A percentile compares a stretch with the other conserved stretches of the same genome.
Evolutionary conservation across 2,113 vertebrate species (phyloP).

Genomic region (Corynorhinus townsendii): DNA sequence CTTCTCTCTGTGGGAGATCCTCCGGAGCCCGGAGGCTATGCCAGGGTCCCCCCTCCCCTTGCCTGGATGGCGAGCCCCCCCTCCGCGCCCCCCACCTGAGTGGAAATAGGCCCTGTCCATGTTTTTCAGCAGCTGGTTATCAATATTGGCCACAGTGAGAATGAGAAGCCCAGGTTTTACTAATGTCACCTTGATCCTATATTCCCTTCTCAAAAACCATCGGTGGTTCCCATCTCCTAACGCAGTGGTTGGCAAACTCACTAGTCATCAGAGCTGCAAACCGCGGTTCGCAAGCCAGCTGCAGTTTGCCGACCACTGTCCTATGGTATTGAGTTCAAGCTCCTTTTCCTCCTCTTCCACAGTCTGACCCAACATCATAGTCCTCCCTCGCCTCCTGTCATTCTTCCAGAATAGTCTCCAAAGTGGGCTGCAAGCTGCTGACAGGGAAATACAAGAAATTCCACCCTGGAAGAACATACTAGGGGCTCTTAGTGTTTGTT

Average conservation of each 20-base stretch:
- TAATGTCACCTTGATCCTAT: not conserved
- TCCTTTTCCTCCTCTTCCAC: not conserved
- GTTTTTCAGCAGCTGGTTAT: not conserved
- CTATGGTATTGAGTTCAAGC: not conserved
- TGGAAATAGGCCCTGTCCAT: not conserved
- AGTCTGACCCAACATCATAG: not conserved
- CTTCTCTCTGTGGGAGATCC: not conserved
- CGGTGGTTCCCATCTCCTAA: not conserved
- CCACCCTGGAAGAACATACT: not conserved
- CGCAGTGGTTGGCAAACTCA: too few species aligned
- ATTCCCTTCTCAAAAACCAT: not conserved
- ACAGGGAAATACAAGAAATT: not conserved
- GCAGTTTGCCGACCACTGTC: not conserved
- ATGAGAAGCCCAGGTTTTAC: not conserved
- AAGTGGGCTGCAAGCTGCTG: not conserved
- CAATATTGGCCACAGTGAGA: not conserved
- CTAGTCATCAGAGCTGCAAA: too few species aligned
- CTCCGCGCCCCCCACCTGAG: not conserved
- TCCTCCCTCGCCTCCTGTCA: not conserved
- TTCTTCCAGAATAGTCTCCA: not conserved
- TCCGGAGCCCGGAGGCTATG: not conserved
- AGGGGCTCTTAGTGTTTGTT: not conserved
- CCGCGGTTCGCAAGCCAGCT: too few species aligned
- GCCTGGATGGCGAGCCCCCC: not conserved
- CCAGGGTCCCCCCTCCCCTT: not conserved